A percentile compares a stretch with the other conserved stretches of the same genome.
phyloP scores from a whole-genome alignment of 2,888 invertebrate species.

The Anodontia alba region DNA sequence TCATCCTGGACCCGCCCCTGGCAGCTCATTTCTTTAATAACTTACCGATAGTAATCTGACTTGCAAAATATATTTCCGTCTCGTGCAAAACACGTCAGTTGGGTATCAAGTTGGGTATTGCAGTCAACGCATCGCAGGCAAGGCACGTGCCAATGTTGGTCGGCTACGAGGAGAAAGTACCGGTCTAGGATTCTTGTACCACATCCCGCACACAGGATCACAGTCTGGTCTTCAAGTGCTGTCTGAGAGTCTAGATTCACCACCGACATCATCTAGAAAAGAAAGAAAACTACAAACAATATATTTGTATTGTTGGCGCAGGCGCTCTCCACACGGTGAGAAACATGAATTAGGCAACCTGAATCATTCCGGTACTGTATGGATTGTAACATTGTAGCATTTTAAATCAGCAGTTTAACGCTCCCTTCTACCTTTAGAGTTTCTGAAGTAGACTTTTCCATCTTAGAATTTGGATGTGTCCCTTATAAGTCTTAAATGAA shows the following conservation, averaged over 20 bases:
- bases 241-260: constrained; percentile 20
- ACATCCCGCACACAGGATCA: constrained; percentile 92
- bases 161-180: constrained; percentile 95
- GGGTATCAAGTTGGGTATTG: constrained; percentile 94
- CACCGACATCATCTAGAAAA: constrained; percentile 66
- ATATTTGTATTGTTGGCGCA: neutral
- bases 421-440: too few relatives aligned
- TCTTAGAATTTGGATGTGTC: too few relatives aligned
- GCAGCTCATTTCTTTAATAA: too few relatives aligned
- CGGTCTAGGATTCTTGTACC: constrained; percentile 92
- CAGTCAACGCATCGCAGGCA: constrained; percentile 95
- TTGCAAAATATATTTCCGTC: constrained; percentile 98
- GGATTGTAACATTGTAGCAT: too few relatives aligned
- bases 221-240: constrained; percentile 51
- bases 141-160: constrained; percentile 96
- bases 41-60: constrained; percentile 98
- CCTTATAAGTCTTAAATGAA: too few relatives aligned
- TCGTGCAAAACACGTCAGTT: constrained; percentile 95
- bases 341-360: too few relatives aligned
- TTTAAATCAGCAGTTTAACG: too few relatives aligned
- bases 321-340: too few relatives aligned
- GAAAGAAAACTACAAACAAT: constrained; percentile 10
- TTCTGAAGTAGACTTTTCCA: too few relatives aligned
- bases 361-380: too few relatives aligned
- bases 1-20: too few relatives aligned